Conservation (phyloP, 2,888 invertebrate species). For the Cacoxenus indagator region DNA sequence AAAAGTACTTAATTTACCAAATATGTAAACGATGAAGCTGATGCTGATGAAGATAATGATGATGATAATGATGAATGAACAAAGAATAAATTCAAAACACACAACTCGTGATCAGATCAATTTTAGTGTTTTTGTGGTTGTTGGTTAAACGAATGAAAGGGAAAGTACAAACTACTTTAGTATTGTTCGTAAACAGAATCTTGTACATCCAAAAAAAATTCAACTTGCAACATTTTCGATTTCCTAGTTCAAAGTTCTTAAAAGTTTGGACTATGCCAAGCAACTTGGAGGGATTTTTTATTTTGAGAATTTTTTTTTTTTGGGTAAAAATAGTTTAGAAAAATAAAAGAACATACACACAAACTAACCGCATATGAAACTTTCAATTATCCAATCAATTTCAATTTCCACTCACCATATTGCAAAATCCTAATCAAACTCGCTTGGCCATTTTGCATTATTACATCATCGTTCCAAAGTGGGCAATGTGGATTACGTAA, state of each 20-base stretch:
- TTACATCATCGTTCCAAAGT: constrained; percentile 2
- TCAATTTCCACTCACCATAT: not conserved
- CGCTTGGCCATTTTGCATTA: not conserved
- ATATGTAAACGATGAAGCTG: constrained; percentile 36
- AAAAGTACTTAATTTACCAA: constrained; percentile 63
- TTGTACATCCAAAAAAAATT: too few species aligned
- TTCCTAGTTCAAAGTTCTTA: too few species aligned
- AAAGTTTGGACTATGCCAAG: too few species aligned
- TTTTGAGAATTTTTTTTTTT: too few species aligned
- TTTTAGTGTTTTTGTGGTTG: not conserved
- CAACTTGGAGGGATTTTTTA: too few species aligned
- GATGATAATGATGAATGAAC: constrained; percentile 33
- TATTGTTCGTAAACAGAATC: too few species aligned
- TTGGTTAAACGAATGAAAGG: too few species aligned
- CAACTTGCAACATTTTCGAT: too few species aligned
- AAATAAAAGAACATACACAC: not conserved
- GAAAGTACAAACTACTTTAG: too few species aligned
- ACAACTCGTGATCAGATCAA: constrained; percentile 47
- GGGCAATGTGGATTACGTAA: not conserved
- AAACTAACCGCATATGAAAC: too few species aligned
- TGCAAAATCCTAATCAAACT: not conserved
- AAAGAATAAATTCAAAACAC: constrained; percentile 29
- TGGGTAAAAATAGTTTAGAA: too few species aligned
- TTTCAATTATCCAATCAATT: not conserved
- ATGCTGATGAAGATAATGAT: constrained; percentile 25